Base-by-base conservation (phyloP, 2,797 vertebrate genomes). In the Nannoperca australis region DNA sequence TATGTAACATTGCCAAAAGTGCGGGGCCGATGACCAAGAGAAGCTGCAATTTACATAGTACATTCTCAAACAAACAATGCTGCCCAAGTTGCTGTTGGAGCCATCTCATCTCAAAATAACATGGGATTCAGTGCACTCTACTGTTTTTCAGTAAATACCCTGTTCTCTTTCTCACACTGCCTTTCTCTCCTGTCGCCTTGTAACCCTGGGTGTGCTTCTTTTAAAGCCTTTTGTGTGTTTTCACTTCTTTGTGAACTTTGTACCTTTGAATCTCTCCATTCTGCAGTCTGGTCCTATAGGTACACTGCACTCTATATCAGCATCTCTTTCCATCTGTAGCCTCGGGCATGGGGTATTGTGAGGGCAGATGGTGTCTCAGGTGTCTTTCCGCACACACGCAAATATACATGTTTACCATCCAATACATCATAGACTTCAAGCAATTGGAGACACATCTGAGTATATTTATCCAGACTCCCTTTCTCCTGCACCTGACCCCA, bases 241-340 rank as follows among this genome's bases (percentile, higher is more conserved):
- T 88, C 42, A 32, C 68, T 81, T 81, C 56, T 61, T 45, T 62
- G 51, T 86, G 79, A 90, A 85, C 82, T 82, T 20, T 86, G 69
- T 55, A 62, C 45, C 73, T 59, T 55, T 69, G 79, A 84, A 76
- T 82, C 66, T 76, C 77, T 69, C 45, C 13, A 8, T 71, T 83
- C 76, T 60, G 54, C 67, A 62, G 75, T 67, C 79, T 76, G 59
- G 70, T 79, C 69, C 85, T 86, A 72, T 76, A 85, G 83, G 80
- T 82, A 50, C 59, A 61, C 38, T 40, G 47, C 36, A 44, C 62
- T 85, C 80, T 80, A 54, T 69, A 86, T 71, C 79, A 84, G 51
- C 80, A 75, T 45, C 78, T 84, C 47, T 61, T 74, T 85, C 78
- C 59, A 79, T 82, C 81, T 81, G 76, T 82, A 85, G 85, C 90